Base-by-base conservation (phyloP, 2,888 invertebrate genomes). In the Oxyteleia sp. region DNA sequence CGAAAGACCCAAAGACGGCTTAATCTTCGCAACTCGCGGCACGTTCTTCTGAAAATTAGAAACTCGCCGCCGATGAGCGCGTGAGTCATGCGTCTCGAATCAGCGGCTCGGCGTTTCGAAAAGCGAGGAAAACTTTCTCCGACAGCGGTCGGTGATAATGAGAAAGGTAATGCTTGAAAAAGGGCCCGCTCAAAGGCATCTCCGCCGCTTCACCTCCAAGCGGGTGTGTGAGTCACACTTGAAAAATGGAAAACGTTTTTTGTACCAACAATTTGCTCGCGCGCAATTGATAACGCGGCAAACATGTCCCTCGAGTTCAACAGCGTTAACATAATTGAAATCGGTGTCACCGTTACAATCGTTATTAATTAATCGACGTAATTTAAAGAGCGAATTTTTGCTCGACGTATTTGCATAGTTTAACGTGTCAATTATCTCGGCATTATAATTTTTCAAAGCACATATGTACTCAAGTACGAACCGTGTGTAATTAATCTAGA, bases 121-220 rank as follows among this genome's bases (percentile, higher is more conserved):
- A 75, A 75, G 64, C 75, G 51, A 16, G 76, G 59, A 68, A 59
- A 76, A 75, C 76, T 76, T 76, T 75, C 76, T 76, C 66, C 74
- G 45, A 55, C 47, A 15, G 45, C n/a, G 59, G 26, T 8, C 35
- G 49, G 13, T 51, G 41, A 53, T 72, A 41, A 66, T 41, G 64
- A 35, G 51, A 38, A 49, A 41, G 64, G 49, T 11, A 51, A 66
- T 38, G 26, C 11, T 7, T 41, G 15, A 32, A 32, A 53, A 23
- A 26, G 26, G 53, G 32, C 32, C 16, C 53, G 26, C 11, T 47
- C 10, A 11, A 47, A 15, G 41, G 41, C 16, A 41, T 41, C 1
- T 41, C 41, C 41, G 38, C 11, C 38, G 38, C n/a, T 2, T 49
- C 23, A 32, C 49, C 18, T 53, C 29, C 38, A 38, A 15, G n/a